Evolutionary conservation across 1,140 invertebrate genomes (phyloP).

Genomic region (Panagrolaimus sp.): DNA sequence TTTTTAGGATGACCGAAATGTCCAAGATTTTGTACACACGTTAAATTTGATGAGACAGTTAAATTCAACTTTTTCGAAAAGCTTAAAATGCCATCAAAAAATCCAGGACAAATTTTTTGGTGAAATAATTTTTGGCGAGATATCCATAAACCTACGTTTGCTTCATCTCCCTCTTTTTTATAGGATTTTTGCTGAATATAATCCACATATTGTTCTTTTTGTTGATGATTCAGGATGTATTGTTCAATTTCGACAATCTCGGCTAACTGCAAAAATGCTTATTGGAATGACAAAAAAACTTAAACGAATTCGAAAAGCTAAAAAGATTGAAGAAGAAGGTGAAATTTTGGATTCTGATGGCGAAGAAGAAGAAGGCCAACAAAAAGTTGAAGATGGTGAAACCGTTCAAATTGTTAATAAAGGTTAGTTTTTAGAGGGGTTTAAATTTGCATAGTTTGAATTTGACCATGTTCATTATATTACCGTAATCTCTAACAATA

Average conservation of each 20-base stretch:
- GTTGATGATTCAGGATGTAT: neutral
- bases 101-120: neutral
- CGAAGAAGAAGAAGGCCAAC: neutral
- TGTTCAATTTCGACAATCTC: constrained; percentile 1
- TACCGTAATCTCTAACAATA: too few species aligned
- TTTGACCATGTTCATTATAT: too few species aligned
- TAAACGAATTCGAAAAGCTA: constrained; percentile 3
- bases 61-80: too few species aligned
- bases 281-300: constrained; percentile 2
- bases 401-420: neutral
- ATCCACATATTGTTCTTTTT: constrained; percentile 12
- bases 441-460: too few species aligned
- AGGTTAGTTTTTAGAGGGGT: too few species aligned
- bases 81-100: neutral
- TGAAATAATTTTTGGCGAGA: too few species aligned
- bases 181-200: constrained; percentile 8
- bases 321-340: constrained; percentile 9
- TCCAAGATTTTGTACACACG: too few species aligned
- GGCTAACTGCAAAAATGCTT: constrained; percentile 4
- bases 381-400: neutral
- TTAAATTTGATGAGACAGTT: too few species aligned
- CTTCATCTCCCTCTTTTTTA: constrained; percentile 3
- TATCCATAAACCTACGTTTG: too few species aligned
- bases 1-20: too few species aligned
- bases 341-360: constrained; percentile 6